phyloP scores from a whole-genome alignment of 2,113 vertebrate genomes.

The Dendropsophus ebraccatus region DNA sequence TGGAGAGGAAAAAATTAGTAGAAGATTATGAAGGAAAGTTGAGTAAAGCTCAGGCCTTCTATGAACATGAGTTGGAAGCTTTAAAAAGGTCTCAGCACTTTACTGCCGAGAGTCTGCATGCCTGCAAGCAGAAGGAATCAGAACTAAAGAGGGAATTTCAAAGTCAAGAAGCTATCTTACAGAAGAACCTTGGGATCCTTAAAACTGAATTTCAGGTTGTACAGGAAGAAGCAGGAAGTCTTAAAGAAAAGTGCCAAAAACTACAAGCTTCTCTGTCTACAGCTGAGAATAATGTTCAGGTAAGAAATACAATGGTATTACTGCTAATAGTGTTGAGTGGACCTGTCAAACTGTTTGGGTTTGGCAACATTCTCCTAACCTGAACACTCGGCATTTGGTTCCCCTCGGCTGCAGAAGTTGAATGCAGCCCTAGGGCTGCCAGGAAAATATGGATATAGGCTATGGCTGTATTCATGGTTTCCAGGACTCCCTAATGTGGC shows the following conservation, averaged over 20 bases:
- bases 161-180: constrained; percentile 88
- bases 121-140: constrained; percentile 93
- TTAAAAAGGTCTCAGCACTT: constrained; percentile 96
- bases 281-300: constrained; percentile 86
- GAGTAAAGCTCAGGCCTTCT: constrained; percentile 94
- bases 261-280: constrained; percentile 83
- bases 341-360: background rate
- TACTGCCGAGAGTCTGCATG: constrained; percentile 90
- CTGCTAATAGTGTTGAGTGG: too few species aligned
- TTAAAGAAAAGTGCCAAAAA: constrained; percentile 88
- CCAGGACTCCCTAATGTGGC: too few species aligned
- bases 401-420: too few species aligned
- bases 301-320: constrained; percentile 62
- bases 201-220: constrained; percentile 86
- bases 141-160: constrained; percentile 95
- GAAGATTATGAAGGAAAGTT: constrained; percentile 96
- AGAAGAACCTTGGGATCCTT: constrained; percentile 86
- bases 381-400: too few species aligned
- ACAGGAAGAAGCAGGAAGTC: constrained; percentile 89
- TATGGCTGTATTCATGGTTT: too few species aligned
- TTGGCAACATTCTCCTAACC: too few species aligned
- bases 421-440: too few species aligned
- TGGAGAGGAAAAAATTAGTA: constrained; percentile 89
- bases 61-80: constrained; percentile 93
- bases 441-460: too few species aligned